Conservation (phyloP, 2,113 vertebrate genomes). For the Ranitomeya imitator region DNA sequence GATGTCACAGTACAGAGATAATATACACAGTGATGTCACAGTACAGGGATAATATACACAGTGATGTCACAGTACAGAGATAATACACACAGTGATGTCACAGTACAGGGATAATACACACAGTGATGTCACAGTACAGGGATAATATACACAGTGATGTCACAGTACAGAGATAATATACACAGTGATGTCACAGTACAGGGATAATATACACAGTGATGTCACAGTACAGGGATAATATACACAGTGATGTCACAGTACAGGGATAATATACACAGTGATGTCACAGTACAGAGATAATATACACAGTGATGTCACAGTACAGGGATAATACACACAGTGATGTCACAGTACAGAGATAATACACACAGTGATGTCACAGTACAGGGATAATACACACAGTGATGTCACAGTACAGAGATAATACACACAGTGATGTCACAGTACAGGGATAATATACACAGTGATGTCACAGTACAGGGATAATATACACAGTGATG, state of each 20-base stretch:
- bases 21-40: no score
- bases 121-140: no score
- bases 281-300: no score
- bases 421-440: neutral
- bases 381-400: neutral
- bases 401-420: neutral
- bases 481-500: neutral
- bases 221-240: neutral
- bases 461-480: constrained; percentile 1
- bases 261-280: no score
- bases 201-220: neutral
- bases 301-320: no score
- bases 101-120: no score
- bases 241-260: no score
- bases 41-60: no score
- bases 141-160: neutral
- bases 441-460: neutral
- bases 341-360: neutral
- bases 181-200: neutral
- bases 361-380: no score
- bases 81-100: no score
- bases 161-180: neutral
- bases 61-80: no score
- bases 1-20: neutral
- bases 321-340: neutral